These are phyloP conservation scores for Leptatherina wallacei DNA, from an alignment of 2,797 vertebrate species.

Conservation along the genomic window DNA sequence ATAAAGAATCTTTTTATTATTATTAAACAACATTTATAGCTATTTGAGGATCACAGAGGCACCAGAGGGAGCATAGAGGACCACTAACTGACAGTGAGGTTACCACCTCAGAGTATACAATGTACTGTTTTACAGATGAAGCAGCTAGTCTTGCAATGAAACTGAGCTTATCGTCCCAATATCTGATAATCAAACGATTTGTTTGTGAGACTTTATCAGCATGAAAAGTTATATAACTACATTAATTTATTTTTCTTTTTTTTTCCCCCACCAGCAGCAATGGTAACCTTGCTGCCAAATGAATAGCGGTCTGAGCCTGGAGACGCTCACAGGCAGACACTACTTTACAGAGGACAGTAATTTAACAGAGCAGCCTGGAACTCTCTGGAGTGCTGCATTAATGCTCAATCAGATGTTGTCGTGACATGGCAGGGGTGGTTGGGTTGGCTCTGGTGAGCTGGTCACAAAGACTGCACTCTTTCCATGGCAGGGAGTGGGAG, in stretches of 20 bases:
- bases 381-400: conserved; percentile 44
- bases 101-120: conserved; percentile 21
- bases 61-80: conserved; percentile 24
- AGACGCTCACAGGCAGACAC: conserved; percentile 13
- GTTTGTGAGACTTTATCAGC: neutral
- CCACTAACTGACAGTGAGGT: conserved; percentile 21
- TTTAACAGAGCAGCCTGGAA: conserved; percentile 37
- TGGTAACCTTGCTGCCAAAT: conserved; percentile 23
- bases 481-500: conserved; percentile 51
- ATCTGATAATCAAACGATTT: conserved; percentile 7
- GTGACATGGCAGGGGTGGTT: conserved; percentile 67
- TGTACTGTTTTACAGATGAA: conserved; percentile 11
- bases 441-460: conserved; percentile 48
- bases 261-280: conserved; percentile 3
- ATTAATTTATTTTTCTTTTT: conserved; percentile 15
- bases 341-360: conserved; percentile 43
- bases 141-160: neutral
- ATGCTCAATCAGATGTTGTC: conserved; percentile 63
- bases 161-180: conserved; percentile 7
- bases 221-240: conserved; percentile 22
- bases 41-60: conserved; percentile 36
- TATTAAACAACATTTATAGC: conserved; percentile 28
- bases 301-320: conserved; percentile 27
- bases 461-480: conserved; percentile 78
- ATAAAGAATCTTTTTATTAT: conserved; percentile 38